Evolutionary conservation across 2,113 vertebrate genomes (phyloP).

Genomic region (Dolichallabes microphthalmus): DNA sequence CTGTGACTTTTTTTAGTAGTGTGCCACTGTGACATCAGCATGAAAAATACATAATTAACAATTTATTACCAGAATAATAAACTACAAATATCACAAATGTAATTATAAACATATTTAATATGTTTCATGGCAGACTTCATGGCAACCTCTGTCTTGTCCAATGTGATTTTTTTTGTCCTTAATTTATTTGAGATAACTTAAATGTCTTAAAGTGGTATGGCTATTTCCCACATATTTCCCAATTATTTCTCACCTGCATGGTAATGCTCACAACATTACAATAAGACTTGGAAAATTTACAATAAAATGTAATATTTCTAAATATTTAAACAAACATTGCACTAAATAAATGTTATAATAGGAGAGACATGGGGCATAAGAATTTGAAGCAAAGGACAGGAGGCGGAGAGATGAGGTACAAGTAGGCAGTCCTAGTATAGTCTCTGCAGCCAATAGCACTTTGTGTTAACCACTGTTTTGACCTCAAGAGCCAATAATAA

Average conservation of each 20-base stretch:
- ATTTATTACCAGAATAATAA: not conserved
- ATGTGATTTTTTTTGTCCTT: not conserved
- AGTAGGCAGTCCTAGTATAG: slow-evolving; percentile 56
- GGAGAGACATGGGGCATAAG: slow-evolving; percentile 47
- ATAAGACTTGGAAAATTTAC: not conserved
- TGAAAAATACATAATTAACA: not conserved
- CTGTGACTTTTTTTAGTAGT: not conserved
- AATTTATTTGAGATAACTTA: not conserved
- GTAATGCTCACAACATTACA: not conserved
- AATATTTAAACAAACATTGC: slow-evolving; percentile 9
- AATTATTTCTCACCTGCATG: not conserved
- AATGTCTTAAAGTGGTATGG: not conserved
- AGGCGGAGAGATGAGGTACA: slow-evolving; percentile 62
- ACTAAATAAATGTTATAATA: slow-evolving; percentile 13
- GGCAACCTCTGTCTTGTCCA: not conserved
- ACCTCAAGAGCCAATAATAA: slow-evolving; percentile 63
- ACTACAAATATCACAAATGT: not conserved
- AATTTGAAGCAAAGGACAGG: slow-evolving; percentile 57
- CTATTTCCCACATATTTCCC: not conserved
- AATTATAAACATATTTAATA: not conserved
- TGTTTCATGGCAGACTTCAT: not conserved
- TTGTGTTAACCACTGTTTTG: slow-evolving; percentile 37
- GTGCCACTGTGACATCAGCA: not conserved
- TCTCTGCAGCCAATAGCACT: slow-evolving; percentile 64
- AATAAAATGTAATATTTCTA: slow-evolving; percentile 13